These are phyloP conservation scores for Zaprionus ghesquierei DNA, from an alignment of 1,140 invertebrate species.

Conservation along the genomic window DNA sequence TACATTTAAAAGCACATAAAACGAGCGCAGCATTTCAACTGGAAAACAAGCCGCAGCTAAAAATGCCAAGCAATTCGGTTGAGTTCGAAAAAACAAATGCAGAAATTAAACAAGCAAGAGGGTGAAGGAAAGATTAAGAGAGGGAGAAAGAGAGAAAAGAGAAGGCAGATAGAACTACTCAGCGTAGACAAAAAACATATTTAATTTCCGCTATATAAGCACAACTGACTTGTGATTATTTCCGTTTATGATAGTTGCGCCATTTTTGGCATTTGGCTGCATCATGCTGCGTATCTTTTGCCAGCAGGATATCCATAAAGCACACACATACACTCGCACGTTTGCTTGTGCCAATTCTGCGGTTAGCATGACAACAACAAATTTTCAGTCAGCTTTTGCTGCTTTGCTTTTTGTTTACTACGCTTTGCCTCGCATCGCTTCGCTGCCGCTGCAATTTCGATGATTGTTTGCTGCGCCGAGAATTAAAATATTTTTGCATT, in stretches of 20 bases:
- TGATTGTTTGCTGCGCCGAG: slow-evolving; percentile 15
- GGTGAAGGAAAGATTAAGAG: slow-evolving; percentile 1
- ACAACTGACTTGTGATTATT: slow-evolving; percentile 54
- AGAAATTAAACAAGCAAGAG: slow-evolving; percentile 23
- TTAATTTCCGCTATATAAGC: slow-evolving; percentile 48
- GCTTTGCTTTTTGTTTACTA: not conserved
- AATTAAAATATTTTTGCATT: slow-evolving; percentile 25
- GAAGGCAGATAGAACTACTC: not conserved
- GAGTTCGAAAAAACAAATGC: slow-evolving; percentile 22
- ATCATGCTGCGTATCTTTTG: slow-evolving; percentile 24
- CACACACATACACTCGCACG: not conserved
- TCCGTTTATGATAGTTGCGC: slow-evolving; percentile 30
- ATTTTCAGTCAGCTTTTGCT: not conserved
- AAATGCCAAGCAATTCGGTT: slow-evolving; percentile 24
- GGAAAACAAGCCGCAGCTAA: slow-evolving; percentile 45
- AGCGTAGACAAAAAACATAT: not conserved
- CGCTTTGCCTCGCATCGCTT: not conserved
- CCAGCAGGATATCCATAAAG: slow-evolving; percentile 17
- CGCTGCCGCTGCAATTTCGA: not conserved
- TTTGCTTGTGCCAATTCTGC: slow-evolving; percentile 28
- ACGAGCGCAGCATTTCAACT: slow-evolving; percentile 36
- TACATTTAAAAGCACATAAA: slow-evolving; percentile 74
- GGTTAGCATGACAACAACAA: slow-evolving; percentile 14
- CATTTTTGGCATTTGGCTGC: slow-evolving; percentile 17
- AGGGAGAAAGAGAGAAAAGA: not conserved